Evolutionary conservation across 2,113 vertebrate species (phyloP).

Genomic region (Uria aalge): DNA sequence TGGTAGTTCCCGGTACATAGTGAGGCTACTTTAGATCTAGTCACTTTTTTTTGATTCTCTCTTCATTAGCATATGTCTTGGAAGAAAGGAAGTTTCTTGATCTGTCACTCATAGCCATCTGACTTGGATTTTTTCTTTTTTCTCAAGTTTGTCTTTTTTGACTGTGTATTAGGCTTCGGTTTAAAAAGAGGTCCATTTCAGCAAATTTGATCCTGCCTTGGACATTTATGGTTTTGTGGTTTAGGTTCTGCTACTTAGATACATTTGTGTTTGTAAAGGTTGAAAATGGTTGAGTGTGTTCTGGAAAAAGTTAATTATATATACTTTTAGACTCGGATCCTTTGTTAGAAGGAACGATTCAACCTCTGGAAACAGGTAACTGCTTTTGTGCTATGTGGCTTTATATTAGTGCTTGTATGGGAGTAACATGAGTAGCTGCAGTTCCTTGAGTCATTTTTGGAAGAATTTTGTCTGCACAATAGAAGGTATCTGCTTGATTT

Average conservation of each 20-base stretch:
- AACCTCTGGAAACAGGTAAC: slow-evolving; percentile 35
- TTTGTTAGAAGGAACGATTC: slow-evolving; percentile 1
- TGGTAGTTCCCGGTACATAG: background rate
- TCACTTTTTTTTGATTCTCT: background rate
- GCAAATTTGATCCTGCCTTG: background rate
- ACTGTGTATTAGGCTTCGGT: background rate
- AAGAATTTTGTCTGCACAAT: background rate
- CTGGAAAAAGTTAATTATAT: background rate
- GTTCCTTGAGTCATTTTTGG: background rate
- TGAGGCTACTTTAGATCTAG: background rate
- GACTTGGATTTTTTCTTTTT: background rate
- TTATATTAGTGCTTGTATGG: background rate
- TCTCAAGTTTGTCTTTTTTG: background rate
- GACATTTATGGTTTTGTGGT: background rate
- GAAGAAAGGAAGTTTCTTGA: background rate
- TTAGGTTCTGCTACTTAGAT: background rate
- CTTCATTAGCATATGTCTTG: background rate
- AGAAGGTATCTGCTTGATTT: background rate
- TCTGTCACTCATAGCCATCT: background rate
- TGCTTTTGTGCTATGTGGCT: background rate
- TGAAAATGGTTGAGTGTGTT: background rate
- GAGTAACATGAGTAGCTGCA: background rate
- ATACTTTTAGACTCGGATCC: slow-evolving; percentile 22
- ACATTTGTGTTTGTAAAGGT: background rate
- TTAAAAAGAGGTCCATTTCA: background rate